Conservation (phyloP, 2,888 invertebrate genomes). For the Papilio gigon region DNA sequence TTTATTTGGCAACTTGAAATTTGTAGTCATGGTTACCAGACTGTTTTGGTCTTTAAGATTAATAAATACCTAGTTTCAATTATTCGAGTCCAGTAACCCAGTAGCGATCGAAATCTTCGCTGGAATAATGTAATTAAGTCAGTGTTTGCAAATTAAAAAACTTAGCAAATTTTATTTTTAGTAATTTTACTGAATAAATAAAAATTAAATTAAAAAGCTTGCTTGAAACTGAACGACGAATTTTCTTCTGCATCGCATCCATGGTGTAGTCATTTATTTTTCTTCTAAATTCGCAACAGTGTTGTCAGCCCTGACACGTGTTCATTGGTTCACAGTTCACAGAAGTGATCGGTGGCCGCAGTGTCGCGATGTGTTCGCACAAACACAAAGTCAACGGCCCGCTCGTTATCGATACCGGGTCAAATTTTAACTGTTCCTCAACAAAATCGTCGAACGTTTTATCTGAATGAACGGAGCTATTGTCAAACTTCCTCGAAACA, state of each 20-base stretch:
- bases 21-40: too few species aligned
- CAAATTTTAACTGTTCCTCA: conserved; percentile 57
- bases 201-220: too few species aligned
- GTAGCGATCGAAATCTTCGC: too few species aligned
- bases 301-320: conserved; percentile 55
- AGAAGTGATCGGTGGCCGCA: conserved; percentile 54
- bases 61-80: too few species aligned
- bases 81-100: too few species aligned
- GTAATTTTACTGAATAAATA: too few species aligned
- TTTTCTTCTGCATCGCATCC: too few species aligned
- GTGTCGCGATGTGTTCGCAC: conserved; percentile 50
- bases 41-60: too few species aligned
- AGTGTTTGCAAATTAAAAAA: too few species aligned
- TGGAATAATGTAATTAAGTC: too few species aligned
- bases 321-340: conserved; percentile 44
- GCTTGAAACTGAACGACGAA: too few species aligned
- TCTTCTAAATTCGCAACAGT: conserved; percentile 7
- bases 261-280: neutral
- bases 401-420: conserved; percentile 62
- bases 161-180: too few species aligned
- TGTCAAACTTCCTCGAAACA: conserved; percentile 53
- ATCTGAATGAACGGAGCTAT: conserved; percentile 48
- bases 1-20: neutral
- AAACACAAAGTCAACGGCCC: conserved; percentile 63
- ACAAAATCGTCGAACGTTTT: conserved; percentile 54